Percentiles rank a stretch among this genome's conserved stretches.
Evolutionary conservation across 2,797 vertebrate genomes (phyloP).

Genomic region (Leucoraja ocellata): DNA sequence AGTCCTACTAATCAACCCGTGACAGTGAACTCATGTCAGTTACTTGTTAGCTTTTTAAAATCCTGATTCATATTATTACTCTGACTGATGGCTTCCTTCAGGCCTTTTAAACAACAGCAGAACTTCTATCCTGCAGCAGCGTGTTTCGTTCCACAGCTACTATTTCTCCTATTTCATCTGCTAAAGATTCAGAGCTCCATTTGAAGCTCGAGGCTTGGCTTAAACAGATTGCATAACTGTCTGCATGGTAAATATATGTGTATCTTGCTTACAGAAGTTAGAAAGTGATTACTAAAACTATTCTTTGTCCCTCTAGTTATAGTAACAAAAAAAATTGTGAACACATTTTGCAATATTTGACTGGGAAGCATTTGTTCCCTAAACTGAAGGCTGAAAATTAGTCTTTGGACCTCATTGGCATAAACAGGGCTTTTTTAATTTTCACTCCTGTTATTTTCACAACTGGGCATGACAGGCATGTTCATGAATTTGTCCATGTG

Average conservation of each 20-base stretch:
- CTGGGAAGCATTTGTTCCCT: not conserved
- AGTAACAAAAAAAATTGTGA: not conserved
- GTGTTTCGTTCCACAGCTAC: not conserved
- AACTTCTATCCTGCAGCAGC: too few relatives aligned
- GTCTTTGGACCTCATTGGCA: too few relatives aligned
- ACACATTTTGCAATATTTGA: not conserved
- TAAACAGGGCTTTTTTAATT: too few relatives aligned
- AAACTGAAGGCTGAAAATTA: too few relatives aligned
- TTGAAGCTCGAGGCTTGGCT: not conserved
- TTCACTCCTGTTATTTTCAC: too few relatives aligned
- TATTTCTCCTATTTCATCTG: not conserved
- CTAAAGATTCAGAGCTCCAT: not conserved
- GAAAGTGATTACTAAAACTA: not conserved
- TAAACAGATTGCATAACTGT: not conserved
- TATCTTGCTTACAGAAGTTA: not conserved
- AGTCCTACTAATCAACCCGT: not conserved
- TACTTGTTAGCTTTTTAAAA: not conserved
- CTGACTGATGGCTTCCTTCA: not conserved
- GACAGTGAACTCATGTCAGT: not conserved
- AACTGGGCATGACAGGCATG: too few relatives aligned
- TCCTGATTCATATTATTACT: not conserved
- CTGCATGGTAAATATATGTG: not conserved
- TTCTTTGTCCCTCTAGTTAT: not conserved
- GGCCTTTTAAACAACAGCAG: too few relatives aligned
- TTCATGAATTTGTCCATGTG: too few relatives aligned